These are phyloP conservation scores for Oncorhynchus masou DNA, from an alignment of 2,113 vertebrate genomes.

Conservation along the genomic window DNA sequence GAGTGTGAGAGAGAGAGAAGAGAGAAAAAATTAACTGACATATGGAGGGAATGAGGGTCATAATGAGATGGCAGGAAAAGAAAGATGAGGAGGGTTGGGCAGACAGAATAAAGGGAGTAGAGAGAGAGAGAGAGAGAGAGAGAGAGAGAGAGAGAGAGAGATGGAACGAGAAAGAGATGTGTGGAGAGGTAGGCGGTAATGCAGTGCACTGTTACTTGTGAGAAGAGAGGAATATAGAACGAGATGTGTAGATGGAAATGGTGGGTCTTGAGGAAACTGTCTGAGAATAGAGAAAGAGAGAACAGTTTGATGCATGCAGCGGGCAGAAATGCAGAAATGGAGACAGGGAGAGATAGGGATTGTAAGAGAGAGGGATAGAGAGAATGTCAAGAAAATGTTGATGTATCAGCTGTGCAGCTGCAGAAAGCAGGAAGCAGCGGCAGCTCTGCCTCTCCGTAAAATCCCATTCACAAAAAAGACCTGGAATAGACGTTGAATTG, in stretches of 20 bases:
- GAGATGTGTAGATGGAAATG: too few species aligned
- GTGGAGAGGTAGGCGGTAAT: neutral
- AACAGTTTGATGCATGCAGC: neutral
- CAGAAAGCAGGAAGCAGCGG: slow-evolving; percentile 25
- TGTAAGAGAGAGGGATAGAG: neutral
- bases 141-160: neutral
- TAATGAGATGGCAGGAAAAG: too few species aligned
- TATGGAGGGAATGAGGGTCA: too few species aligned
- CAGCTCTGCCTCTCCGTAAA: slow-evolving; percentile 45
- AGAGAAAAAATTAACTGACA: too few species aligned
- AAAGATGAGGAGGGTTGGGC: too few species aligned
- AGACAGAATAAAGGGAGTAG: neutral
- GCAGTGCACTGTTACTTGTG: neutral
- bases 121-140: neutral
- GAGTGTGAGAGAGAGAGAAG: too few species aligned
- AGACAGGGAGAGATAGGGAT: too few species aligned
- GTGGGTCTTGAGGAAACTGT: too few species aligned
- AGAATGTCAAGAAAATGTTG: neutral
- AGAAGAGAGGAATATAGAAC: too few species aligned
- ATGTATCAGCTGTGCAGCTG: slow-evolving; percentile 39
- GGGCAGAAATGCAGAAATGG: too few species aligned
- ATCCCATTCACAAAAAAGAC: slow-evolving; percentile 72
- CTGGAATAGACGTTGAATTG: slow-evolving; percentile 4
- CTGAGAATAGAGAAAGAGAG: neutral
- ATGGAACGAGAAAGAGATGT: neutral